A percentile compares a stretch with the other conserved stretches of the same genome.
Conservation (phyloP, 2,888 invertebrate species). For the Limnephilus lunatus region DNA sequence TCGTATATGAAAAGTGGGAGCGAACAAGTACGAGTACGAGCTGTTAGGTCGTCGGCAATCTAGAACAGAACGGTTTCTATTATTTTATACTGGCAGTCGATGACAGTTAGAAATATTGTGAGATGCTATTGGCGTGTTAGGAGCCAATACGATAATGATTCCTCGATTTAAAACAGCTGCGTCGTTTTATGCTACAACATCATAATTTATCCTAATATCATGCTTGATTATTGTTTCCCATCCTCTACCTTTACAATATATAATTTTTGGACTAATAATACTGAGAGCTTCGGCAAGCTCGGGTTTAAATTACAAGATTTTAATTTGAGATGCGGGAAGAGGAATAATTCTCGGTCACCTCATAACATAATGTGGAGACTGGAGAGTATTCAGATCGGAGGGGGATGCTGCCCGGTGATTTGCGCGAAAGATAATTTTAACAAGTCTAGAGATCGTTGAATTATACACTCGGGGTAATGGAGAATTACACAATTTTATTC, state of each 20-base stretch:
- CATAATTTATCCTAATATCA: too few species aligned
- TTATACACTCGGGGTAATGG: not conserved
- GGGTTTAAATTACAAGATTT: conserved; percentile 57
- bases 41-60: too few species aligned
- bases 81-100: too few species aligned
- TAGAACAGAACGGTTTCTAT: too few species aligned
- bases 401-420: not conserved
- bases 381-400: not conserved
- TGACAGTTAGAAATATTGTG: too few species aligned
- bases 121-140: too few species aligned
- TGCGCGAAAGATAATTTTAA: not conserved
- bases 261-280: not conserved
- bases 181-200: too few species aligned
- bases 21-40: too few species aligned
- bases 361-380: conserved; percentile 20
- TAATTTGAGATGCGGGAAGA: conserved; percentile 48
- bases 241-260: not conserved
- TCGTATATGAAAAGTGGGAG: too few species aligned
- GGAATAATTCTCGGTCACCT: conserved; percentile 22
- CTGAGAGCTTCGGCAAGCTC: conserved; percentile 25
- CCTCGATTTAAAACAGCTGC: too few species aligned
- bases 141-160: too few species aligned
- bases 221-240: not conserved
- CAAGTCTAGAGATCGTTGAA: not conserved
- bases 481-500: not conserved